These are phyloP conservation scores for Oplegnathus fasciatus DNA, from an alignment of 2,113 vertebrate species.

Conservation along the genomic window DNA sequence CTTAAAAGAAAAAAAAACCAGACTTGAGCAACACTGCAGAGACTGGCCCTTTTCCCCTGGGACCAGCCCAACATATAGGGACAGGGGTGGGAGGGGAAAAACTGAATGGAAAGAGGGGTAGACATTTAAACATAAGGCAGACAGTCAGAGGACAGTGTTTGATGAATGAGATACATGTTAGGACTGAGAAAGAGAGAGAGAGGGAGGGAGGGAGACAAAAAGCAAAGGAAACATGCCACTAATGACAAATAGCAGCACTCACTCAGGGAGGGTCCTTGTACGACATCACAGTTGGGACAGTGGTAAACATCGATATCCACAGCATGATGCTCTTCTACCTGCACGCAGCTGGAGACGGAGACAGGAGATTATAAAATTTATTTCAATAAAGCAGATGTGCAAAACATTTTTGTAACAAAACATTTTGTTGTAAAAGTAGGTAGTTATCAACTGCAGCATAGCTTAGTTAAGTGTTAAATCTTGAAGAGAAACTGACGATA, in stretches of 20 bases:
- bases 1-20: constrained; percentile 13
- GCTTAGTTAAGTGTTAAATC: not conserved
- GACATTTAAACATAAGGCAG: constrained; percentile 28
- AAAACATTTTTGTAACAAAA: no score
- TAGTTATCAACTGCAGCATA: not conserved
- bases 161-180: constrained; percentile 15
- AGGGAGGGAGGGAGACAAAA: not conserved
- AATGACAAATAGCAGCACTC: constrained; percentile 76
- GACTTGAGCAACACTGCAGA: constrained; percentile 42
- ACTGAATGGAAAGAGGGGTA: constrained; percentile 6
- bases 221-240: not conserved
- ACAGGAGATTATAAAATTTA: no score
- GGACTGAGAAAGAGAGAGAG: not conserved
- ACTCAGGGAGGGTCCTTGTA: constrained; percentile 95
- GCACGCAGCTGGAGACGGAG: constrained; percentile 90
- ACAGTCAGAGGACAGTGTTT: constrained; percentile 1
- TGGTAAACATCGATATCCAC: constrained; percentile 98
- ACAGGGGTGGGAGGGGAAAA: constrained; percentile 1
- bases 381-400: no score
- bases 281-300: constrained; percentile 95
- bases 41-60: constrained; percentile 17
- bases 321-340: constrained; percentile 97
- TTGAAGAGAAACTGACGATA: not conserved
- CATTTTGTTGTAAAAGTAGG: not conserved
- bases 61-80: constrained; percentile 36